Evolutionary conservation across 2,888 invertebrate genomes (phyloP).

Genomic region (Ichneumoninae sp.): DNA sequence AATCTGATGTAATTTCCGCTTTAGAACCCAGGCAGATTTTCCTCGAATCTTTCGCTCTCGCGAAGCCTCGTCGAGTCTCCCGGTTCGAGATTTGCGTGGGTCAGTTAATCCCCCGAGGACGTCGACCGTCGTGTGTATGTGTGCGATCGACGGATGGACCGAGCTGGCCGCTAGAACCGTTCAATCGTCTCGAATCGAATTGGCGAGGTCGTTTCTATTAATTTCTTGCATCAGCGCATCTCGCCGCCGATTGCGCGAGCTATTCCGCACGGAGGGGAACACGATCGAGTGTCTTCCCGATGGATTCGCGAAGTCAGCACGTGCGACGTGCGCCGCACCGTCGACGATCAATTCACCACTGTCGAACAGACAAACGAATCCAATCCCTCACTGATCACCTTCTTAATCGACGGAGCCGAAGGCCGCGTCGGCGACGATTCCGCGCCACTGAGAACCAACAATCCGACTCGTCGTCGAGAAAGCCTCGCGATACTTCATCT

Average conservation of each 20-base stretch:
- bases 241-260: background rate
- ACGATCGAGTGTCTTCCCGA: conserved; percentile 23
- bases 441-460: background rate
- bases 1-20: background rate
- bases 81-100: background rate
- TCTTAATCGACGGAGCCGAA: conserved; percentile 15
- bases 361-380: conserved; percentile 22
- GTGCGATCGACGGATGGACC: background rate
- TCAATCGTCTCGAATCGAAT: conserved; percentile 58
- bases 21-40: background rate
- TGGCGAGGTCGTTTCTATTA: conserved; percentile 60
- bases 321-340: conserved; percentile 4
- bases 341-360: conserved; percentile 28
- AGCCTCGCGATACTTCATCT: background rate
- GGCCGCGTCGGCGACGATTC: background rate
- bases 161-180: conserved; percentile 28
- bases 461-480: background rate
- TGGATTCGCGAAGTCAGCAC: conserved; percentile 36
- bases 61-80: background rate
- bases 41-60: background rate
- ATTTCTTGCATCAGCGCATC: conserved; percentile 55
- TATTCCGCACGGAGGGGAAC: background rate
- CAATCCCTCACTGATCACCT: conserved; percentile 25
- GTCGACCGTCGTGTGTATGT: background rate
- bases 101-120: background rate